phyloP scores from a whole-genome alignment of 2,113 vertebrate species.

The Cyprinodon brontotheroides region DNA sequence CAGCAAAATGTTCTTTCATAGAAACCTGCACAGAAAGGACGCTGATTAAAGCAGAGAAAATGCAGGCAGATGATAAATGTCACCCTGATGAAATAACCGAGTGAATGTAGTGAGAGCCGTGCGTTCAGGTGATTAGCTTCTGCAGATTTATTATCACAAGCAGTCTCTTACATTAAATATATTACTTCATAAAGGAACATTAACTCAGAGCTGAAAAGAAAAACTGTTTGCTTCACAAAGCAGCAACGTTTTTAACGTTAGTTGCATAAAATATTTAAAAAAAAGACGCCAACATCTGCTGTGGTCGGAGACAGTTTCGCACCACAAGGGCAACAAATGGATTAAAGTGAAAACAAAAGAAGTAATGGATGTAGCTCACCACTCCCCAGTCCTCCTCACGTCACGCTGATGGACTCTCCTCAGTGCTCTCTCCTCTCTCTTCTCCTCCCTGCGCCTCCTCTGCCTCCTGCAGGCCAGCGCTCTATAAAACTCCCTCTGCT shows the following conservation, averaged over 20 bases:
- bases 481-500: slow-evolving; percentile 92
- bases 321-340: neutral
- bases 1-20: neutral
- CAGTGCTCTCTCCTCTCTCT: slow-evolving; percentile 85
- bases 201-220: neutral
- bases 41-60: neutral
- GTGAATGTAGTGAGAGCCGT: neutral
- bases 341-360: neutral
- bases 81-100: neutral
- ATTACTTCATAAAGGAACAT: neutral
- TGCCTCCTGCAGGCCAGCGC: slow-evolving; percentile 89
- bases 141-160: neutral
- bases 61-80: neutral
- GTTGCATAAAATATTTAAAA: neutral
- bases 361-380: slow-evolving; percentile 45
- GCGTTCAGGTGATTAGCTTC: neutral
- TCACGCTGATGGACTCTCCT: slow-evolving; percentile 86
- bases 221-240: neutral
- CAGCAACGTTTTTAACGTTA: neutral
- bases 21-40: slow-evolving; percentile 2
- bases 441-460: slow-evolving; percentile 88
- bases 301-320: neutral
- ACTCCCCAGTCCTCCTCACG: slow-evolving; percentile 56
- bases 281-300: neutral
- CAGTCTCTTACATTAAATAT: neutral